Evolutionary conservation across 2,113 vertebrate species (phyloP).

Genomic region (Lonchura striata): DNA sequence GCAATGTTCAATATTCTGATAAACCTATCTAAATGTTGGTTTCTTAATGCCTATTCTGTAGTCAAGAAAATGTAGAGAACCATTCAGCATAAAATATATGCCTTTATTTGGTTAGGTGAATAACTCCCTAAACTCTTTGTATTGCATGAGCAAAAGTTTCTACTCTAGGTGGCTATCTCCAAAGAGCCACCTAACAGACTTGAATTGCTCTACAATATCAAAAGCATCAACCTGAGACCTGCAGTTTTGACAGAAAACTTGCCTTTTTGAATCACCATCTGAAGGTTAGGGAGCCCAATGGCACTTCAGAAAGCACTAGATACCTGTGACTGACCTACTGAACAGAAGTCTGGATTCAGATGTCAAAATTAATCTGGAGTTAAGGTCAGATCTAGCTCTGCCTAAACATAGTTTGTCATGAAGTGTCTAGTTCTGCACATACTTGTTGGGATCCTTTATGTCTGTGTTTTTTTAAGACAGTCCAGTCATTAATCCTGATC

Average conservation of each 20-base stretch:
- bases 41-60: background rate
- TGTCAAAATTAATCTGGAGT: background rate
- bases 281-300: background rate
- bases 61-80: background rate
- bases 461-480: background rate
- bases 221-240: background rate
- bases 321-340: background rate
- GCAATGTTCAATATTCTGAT: background rate
- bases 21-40: background rate
- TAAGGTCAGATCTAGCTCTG: background rate
- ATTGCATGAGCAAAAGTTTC: background rate
- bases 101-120: background rate
- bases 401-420: background rate
- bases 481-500: background rate
- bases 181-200: background rate
- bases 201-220: background rate
- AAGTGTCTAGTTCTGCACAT: background rate
- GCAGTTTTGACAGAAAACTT: background rate
- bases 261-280: background rate
- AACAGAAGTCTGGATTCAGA: background rate
- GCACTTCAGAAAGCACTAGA: background rate
- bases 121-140: background rate
- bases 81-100: background rate
- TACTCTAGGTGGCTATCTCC: rapidly evolving
- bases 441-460: background rate